Conservation (phyloP, 2,888 invertebrate genomes). For the Pyrrhosoma nymphula region DNA sequence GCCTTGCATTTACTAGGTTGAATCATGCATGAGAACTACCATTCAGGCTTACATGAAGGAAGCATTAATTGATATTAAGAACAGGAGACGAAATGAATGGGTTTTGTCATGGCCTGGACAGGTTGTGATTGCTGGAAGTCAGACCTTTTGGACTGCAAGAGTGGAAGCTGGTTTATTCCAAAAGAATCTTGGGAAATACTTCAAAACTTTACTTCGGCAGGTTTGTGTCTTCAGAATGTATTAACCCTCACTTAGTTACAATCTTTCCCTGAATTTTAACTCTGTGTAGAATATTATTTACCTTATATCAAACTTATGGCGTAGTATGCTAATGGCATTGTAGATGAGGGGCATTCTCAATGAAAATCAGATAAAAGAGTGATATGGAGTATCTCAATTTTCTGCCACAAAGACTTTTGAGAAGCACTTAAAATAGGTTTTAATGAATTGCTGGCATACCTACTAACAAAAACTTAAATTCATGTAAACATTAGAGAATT, state of each 20-base stretch:
- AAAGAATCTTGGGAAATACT: constrained; percentile 80
- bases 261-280: no score
- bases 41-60: constrained; percentile 78
- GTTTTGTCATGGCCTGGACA: constrained; percentile 90
- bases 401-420: no score
- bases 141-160: constrained; percentile 87
- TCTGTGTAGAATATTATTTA: no score
- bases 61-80: constrained; percentile 78
- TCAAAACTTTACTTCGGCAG: constrained; percentile 80
- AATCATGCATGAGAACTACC: constrained; percentile 85
- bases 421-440: no score
- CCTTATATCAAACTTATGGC: no score
- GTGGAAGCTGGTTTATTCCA: constrained; percentile 84
- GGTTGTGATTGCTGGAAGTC: constrained; percentile 88
- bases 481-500: no score
- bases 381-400: no score
- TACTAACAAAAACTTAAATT: no score
- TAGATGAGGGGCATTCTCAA: no score
- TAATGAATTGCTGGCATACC: no score
- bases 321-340: no score
- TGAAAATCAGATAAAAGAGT: no score
- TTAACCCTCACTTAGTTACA: not conserved
- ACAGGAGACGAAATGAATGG: constrained; percentile 81
- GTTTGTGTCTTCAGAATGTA: constrained; percentile 76
- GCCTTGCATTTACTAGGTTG: constrained; percentile 78